Evolutionary conservation across 2,888 invertebrate species (phyloP).

Genomic region (Conomelus anceps): DNA sequence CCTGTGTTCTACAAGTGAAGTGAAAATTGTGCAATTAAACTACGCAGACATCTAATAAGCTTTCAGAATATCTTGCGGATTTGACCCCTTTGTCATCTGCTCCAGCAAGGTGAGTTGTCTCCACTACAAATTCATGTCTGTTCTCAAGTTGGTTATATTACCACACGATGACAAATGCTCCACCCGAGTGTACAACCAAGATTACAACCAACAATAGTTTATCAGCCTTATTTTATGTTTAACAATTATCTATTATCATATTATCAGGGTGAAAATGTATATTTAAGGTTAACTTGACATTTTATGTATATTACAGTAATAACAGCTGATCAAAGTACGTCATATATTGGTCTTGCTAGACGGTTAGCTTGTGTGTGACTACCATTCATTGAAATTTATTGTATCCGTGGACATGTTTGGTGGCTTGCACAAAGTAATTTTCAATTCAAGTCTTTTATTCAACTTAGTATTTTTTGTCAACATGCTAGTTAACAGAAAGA

Average conservation of each 20-base stretch:
- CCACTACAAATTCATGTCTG: background rate
- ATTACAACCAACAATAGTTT: background rate
- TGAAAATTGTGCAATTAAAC: background rate
- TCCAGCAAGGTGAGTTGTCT: background rate
- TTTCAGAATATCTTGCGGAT: background rate
- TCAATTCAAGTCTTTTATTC: background rate
- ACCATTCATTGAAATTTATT: slow-evolving; percentile 6
- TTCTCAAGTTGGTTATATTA: background rate
- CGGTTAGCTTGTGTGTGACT: background rate
- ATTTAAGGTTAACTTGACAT: background rate
- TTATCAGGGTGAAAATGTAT: background rate
- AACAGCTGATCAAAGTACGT: background rate
- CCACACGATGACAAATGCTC: background rate
- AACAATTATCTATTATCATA: background rate
- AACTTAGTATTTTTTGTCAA: background rate
- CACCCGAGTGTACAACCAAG: background rate
- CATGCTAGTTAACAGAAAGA: background rate
- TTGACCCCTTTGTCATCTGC: background rate
- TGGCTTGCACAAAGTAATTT: background rate
- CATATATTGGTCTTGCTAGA: background rate
- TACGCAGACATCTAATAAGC: background rate
- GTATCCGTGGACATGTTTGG: slow-evolving; percentile 5
- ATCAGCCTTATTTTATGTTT: background rate
- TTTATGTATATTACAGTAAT: background rate
- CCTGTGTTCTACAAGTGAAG: slow-evolving; percentile 5